A percentile compares a stretch with the other conserved stretches of the same genome.
These are phyloP conservation scores for Phlogophora meticulosa DNA, from an alignment of 2,888 invertebrate species.

Conservation along the genomic window DNA sequence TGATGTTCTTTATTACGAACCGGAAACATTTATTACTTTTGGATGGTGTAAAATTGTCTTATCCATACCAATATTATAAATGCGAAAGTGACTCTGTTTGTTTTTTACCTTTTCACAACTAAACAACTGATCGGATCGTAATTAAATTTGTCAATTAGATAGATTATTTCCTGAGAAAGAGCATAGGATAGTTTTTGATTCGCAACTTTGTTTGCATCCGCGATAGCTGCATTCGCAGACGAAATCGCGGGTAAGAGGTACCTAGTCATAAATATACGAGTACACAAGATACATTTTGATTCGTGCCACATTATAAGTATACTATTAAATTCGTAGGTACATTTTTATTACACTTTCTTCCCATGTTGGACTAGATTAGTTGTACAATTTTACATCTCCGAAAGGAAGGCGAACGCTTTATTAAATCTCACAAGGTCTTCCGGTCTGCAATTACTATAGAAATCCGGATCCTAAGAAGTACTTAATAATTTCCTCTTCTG, in stretches of 20 bases:
- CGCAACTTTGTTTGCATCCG: too few species aligned
- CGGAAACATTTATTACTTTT: conserved; percentile 89
- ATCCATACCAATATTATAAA: conserved; percentile 45
- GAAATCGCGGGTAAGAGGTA: too few species aligned
- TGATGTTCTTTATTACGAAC: conserved; percentile 86
- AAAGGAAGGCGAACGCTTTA: conserved; percentile 40
- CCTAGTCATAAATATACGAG: too few species aligned
- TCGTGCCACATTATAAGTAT: conserved; percentile 1
- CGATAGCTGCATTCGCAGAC: too few species aligned
- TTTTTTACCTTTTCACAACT: too few species aligned
- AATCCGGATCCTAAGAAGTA: conserved; percentile 23
- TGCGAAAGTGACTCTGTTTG: too few species aligned
- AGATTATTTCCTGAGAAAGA: too few species aligned
- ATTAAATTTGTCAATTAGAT: too few species aligned
- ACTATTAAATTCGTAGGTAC: conserved; percentile 8
- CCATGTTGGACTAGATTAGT: conserved; percentile 32
- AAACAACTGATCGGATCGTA: too few species aligned
- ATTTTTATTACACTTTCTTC: conserved; percentile 30
- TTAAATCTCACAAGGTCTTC: conserved; percentile 34
- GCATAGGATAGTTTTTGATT: too few species aligned
- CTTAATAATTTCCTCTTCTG: conserved; percentile 48
- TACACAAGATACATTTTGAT: conserved; percentile 15
- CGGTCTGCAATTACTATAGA: conserved; percentile 40
- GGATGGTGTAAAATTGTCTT: conserved; percentile 78
- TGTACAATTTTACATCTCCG: conserved; percentile 15